These are phyloP conservation scores for Cheilosia scutellata DNA, from an alignment of 2,888 invertebrate species.

Conservation along the genomic window DNA sequence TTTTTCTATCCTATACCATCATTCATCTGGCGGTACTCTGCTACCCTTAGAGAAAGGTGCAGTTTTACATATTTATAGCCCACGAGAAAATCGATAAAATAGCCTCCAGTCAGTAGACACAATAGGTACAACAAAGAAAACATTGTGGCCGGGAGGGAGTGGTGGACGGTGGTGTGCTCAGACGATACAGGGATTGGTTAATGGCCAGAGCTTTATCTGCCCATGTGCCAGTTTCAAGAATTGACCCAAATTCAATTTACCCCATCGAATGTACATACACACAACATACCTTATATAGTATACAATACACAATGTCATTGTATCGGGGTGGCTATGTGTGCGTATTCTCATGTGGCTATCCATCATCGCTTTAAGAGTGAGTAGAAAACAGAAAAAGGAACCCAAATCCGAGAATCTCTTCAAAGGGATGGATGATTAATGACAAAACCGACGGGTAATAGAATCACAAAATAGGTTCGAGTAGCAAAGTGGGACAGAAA, in stretches of 20 bases:
- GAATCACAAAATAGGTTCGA: constrained; percentile 23
- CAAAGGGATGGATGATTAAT: constrained; percentile 55
- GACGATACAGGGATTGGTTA: constrained; percentile 16
- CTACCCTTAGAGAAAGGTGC: constrained; percentile 12
- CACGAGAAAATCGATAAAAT: constrained; percentile 47
- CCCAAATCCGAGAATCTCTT: constrained; percentile 25
- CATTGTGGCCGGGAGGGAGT: constrained; percentile 19
- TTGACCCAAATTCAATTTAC: constrained; percentile 70
- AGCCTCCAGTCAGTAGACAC: constrained; percentile 29
- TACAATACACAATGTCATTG: background rate
- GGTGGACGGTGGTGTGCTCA: constrained; percentile 1
- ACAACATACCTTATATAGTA: background rate
- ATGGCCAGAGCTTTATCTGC: constrained; percentile 35
- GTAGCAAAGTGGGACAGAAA: background rate
- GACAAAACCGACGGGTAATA: constrained; percentile 19
- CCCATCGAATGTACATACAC: constrained; percentile 22
- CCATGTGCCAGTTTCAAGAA: constrained; percentile 65
- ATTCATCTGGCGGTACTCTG: background rate
- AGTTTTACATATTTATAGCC: constrained; percentile 8
- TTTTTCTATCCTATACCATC: background rate
- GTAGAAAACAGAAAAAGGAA: constrained; percentile 12
- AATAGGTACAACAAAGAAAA: constrained; percentile 29
- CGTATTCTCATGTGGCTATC: constrained; percentile 24
- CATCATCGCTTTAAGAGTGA: constrained; percentile 50
- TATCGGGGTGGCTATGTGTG: background rate